Evolutionary conservation across 2,113 vertebrate genomes (phyloP).

Genomic region (Arenaria interpres): DNA sequence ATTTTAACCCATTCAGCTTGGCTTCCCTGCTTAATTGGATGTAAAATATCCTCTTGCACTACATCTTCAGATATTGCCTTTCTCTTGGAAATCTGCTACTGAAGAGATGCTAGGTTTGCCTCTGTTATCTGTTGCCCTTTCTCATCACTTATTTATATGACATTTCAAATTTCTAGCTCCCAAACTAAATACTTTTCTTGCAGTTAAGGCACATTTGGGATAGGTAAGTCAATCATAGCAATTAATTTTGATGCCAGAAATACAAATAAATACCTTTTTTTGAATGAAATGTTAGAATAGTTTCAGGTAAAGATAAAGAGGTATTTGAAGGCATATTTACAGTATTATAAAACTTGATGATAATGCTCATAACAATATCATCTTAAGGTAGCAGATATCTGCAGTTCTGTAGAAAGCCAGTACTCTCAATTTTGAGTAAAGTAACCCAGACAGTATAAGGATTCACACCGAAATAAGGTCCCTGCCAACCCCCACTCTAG

Average conservation of each 20-base stretch:
- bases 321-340: not conserved
- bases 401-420: not conserved
- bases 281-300: not conserved
- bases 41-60: conserved; percentile 27
- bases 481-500: not conserved
- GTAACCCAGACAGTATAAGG: not conserved
- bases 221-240: not conserved
- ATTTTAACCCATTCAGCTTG: conserved; percentile 78
- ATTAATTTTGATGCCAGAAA: not conserved
- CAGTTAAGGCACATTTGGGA: not conserved
- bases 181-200: not conserved
- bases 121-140: not conserved
- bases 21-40: conserved; percentile 65
- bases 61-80: not conserved
- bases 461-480: not conserved
- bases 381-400: not conserved
- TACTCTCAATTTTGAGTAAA: not conserved
- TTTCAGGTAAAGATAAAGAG: not conserved
- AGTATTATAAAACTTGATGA: not conserved
- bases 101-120: not conserved
- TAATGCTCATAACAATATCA: not conserved
- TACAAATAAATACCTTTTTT: not conserved
- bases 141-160: not conserved
- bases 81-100: not conserved
- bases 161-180: not conserved